Base-by-base conservation (phyloP, 2,113 vertebrate genomes). In the Xenus cinereus region DNA sequence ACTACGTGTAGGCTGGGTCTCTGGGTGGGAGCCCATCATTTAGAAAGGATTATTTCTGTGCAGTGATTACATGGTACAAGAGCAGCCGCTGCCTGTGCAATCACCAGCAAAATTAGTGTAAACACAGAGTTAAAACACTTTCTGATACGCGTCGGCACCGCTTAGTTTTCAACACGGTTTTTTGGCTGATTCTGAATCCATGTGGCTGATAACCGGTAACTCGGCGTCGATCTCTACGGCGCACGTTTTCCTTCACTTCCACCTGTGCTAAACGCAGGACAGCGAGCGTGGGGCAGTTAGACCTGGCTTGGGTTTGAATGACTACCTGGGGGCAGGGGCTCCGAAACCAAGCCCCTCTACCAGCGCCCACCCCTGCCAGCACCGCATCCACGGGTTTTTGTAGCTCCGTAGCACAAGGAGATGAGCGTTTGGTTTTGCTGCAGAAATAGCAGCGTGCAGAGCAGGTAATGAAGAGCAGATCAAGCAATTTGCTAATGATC, bases 141-240 rank as follows among this genome's bases (percentile, higher is more conserved):
- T 41, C 76, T 46, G 35, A 59, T 32, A 54, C 0, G 1, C 74
- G 60, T 9, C 1, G 6, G 62, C 69, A 57, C 43, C 0, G 0
- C 24, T 57, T 41, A 4, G 19, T 32, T 77, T 84, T 78, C n/a
- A 51, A 7, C 3, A 1, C 27, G 18, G 82, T 35, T 51, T 79
- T 51, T 53, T 41, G 43, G 53, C 39, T 64, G 82, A 9, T 43
- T 32, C 82, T 53, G 30, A 59, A 63, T 10, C 32, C 35, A 2
- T 6, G 18, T 2, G 45, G 50, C 66, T 59, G 60, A 85, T 51
- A 50, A 35, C 12, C 10, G 1, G 4, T 14, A 87, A 41, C 16
- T 54, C 2, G 0, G 75, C 3, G 1, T 16, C 8, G 0, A 2
- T 46, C 46, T 10, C 57, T 12, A 0, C 2, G 10, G 41, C 4